A percentile compares a stretch with the other conserved stretches of the same genome.
Conservation (phyloP, 2,888 invertebrate species). For the Aproaerema taeniolella region DNA sequence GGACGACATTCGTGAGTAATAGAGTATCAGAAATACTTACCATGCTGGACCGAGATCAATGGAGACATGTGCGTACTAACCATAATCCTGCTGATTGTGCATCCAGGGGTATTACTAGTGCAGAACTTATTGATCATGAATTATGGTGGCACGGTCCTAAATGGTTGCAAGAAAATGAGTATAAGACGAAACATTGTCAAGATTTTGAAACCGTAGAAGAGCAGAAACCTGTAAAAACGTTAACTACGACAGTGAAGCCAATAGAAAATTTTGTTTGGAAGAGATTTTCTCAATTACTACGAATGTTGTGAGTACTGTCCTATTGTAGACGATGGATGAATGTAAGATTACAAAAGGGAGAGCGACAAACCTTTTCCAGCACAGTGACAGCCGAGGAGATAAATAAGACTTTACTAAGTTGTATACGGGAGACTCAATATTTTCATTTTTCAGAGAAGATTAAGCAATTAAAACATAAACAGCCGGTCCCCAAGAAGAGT, state of each 20-base stretch:
- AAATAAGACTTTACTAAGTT: conserved; percentile 3
- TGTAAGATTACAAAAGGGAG: conserved; percentile 1
- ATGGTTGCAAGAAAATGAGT: neutral
- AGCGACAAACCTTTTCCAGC: neutral
- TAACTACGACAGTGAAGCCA: neutral
- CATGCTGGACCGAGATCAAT: conserved; percentile 2
- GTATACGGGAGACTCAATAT: conserved; percentile 9
- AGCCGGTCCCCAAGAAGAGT: conserved; percentile 8
- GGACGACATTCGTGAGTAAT: conserved; percentile 17
- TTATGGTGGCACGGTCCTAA: conserved; percentile 21
- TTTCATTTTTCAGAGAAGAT: neutral
- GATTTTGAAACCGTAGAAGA: conserved; percentile 2
- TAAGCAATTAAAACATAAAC: conserved; percentile 6
- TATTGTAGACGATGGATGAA: conserved; percentile 14
- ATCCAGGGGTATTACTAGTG: conserved; percentile 1
- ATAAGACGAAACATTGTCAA: neutral
- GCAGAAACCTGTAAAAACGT: neutral
- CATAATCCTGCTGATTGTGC: conserved; percentile 12
- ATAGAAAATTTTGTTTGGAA: conserved; percentile 2
- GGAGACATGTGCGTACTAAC: conserved; percentile 10
- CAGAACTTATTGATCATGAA: conserved; percentile 1
- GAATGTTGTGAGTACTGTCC: conserved; percentile 9
- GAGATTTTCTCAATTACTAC: conserved; percentile 11
- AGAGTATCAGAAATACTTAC: conserved; percentile 15
- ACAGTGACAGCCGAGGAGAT: conserved; percentile 7